A percentile compares a stretch with the other conserved stretches of the same genome.
phyloP scores from a whole-genome alignment of 2,888 invertebrate genomes.

The Octonoba sinensis region DNA sequence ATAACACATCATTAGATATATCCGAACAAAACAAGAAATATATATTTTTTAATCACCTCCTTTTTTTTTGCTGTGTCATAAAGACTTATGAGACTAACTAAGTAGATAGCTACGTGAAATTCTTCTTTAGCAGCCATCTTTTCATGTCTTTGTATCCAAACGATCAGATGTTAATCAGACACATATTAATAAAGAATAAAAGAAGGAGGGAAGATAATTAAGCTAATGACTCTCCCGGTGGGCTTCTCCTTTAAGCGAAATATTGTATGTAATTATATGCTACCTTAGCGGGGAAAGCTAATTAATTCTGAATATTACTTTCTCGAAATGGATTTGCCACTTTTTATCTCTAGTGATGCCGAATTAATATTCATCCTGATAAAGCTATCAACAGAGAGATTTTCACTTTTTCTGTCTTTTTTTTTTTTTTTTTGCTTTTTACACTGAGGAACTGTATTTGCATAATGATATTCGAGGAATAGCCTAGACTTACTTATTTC shows the following conservation, averaged over 20 bases:
- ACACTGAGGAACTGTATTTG: neutral
- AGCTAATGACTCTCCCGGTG: conserved; percentile 51
- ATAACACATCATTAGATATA: too few species aligned
- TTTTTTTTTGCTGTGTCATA: too few species aligned
- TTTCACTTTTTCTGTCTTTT: conserved; percentile 6
- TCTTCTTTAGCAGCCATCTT: too few species aligned
- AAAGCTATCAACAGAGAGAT: conserved; percentile 22
- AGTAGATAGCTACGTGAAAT: too few species aligned
- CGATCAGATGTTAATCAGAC: conserved; percentile 51
- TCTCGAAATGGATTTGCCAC: conserved; percentile 16
- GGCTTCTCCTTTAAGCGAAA: conserved; percentile 25
- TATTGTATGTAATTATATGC: conserved; percentile 49
- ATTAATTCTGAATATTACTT: conserved; percentile 59
- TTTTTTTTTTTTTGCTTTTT: conserved; percentile 17
- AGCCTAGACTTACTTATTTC: conserved; percentile 20
- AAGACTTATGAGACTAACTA: too few species aligned
- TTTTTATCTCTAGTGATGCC: conserved; percentile 20
- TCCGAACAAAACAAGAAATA: too few species aligned
- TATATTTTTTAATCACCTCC: too few species aligned
- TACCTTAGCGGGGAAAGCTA: conserved; percentile 40
- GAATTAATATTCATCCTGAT: conserved; percentile 49
- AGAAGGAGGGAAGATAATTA: conserved; percentile 24
- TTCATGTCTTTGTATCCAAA: conserved; percentile 3
- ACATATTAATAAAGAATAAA: conserved; percentile 21
- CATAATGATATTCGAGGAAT: conserved; percentile 1